Conservation (phyloP, 2,797 vertebrate genomes). For the Catostomus latipinnis region DNA sequence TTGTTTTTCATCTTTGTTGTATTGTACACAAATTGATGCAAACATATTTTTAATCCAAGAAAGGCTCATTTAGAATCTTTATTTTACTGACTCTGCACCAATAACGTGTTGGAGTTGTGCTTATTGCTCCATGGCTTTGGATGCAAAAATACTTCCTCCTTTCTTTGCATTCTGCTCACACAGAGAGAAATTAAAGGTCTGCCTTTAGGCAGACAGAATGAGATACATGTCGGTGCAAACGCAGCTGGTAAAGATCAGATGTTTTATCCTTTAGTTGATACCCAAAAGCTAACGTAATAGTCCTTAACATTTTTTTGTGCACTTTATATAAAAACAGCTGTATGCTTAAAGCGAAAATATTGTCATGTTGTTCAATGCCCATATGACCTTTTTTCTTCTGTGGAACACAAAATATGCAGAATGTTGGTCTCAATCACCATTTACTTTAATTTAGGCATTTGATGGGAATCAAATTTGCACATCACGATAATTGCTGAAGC, state of each 20-base stretch:
- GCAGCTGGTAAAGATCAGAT: conserved; percentile 14
- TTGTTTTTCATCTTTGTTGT: not conserved
- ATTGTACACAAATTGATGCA: not conserved
- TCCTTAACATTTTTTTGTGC: not conserved
- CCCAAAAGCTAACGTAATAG: not conserved
- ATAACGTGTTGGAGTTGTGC: not conserved
- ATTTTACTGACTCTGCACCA: not conserved
- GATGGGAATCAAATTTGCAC: no score
- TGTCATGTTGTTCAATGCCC: no score
- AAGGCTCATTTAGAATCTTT: conserved; percentile 3
- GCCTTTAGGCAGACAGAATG: not conserved
- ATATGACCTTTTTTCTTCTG: no score
- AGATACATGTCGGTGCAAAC: not conserved
- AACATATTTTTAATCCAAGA: not conserved
- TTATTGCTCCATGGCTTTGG: not conserved
- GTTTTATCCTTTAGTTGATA: not conserved
- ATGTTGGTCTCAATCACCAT: no score
- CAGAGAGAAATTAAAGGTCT: conserved; percentile 2
- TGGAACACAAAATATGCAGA: no score
- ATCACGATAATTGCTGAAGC: no score
- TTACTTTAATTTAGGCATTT: no score
- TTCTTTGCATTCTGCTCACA: conserved; percentile 18
- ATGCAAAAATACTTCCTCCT: conserved; percentile 13
- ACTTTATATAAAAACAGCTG: not conserved
- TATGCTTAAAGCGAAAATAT: not conserved